Base-by-base conservation (phyloP, 53 echinoderm and acorn worm species). In the Stichopus horrens region DNA sequence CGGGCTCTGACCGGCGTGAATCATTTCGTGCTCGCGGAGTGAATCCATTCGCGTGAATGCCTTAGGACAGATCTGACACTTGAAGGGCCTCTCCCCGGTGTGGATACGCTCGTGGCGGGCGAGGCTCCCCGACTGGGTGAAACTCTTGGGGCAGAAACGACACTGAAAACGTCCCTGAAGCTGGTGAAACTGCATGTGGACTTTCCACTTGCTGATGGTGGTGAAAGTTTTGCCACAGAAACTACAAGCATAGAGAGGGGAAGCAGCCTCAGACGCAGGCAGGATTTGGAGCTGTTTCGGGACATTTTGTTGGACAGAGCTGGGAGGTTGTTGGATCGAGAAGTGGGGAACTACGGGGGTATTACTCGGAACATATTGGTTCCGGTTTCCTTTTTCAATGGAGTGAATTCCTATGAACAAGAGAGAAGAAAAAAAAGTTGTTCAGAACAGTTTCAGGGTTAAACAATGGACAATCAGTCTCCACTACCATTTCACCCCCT, bases 41-140 rank as follows among this genome's bases (percentile, higher is more conserved):
- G 79, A 53, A 2, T 52, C 51, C 51, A 52, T 19, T 5, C 79
- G 52, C 4, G 53, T 19, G 54, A 79, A 79, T 4, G 79, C 79
- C 9, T 53, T 37, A n/a, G 53, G 79, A 53, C 79, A 79, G 54
- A 53, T 53, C 19, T 8, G 8, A 55, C 79, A 79, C 54, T 79
- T 79, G 79, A 52, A 79, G 52, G 79, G 79, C 54, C 54, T 53
- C 19, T 79, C 79, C 56, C 79, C 79, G 2, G 79, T 79, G 54
- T 79, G 79, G 19, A 79, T 53, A 55, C 79, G 79, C 54, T 79
- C 79, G 52, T 79, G 79, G 10, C 79, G 79, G 19, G 7, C 54
- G 18, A 79, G 55, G 79, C 54, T 55, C 19, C 54, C 79, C 1
- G 7, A 55, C 10, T 20, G 51, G 51, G 79, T 55, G 18, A 79